Evolutionary conservation across 2,797 vertebrate species (phyloP), one percentile per base, ranked within the genome.

Genomic region (Botia kubotai): DNA sequence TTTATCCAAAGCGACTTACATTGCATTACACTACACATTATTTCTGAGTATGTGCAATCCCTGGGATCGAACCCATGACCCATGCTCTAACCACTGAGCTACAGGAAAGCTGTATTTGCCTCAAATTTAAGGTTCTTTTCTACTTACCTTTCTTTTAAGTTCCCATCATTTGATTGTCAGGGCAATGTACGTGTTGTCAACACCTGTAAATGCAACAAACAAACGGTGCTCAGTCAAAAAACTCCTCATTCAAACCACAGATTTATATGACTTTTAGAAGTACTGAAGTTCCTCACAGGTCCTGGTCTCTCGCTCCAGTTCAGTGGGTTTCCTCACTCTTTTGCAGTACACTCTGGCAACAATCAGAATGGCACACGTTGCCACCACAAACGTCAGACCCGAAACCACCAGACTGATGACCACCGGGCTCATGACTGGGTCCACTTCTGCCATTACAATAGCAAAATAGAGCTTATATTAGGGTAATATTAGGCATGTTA

Each of bases 181-280:
- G 80, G 92, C 93, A 82, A 94, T 91, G 26, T 95, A 94, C 26
- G 92, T 94, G 90, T 95, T 94, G 89, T 95, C 93, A 87, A 93
- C 93, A 91, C 94, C 94, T 95, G 89, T 21, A 65, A 29, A 19
- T 6, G 14, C 19, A 1, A 23, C 12, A 52, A 46, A 11, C 12
- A 60, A 7, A 62, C 0, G 6, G 6, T n/a, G 0, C 1, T 67
- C 6, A 68, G 39, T 50, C 12, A 23, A 19, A 3, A 3, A 62
- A 26, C 21, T 0, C 21, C 33, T 75, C 19, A 39, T 14, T 19
- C 6, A 12, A 6, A 16, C 50, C 12, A 50, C 4, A 62, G 14
- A 36, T 39, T 39, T 39, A 26, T 23, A 46, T 21, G 58, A 7
- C 4, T 39, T 52, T 36, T 79, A 33, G 12, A 52, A 63, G 26